Evolutionary conservation across 2,888 invertebrate species (phyloP), one percentile per base, ranked within the genome.

Genomic region (Crematogaster levior): DNA sequence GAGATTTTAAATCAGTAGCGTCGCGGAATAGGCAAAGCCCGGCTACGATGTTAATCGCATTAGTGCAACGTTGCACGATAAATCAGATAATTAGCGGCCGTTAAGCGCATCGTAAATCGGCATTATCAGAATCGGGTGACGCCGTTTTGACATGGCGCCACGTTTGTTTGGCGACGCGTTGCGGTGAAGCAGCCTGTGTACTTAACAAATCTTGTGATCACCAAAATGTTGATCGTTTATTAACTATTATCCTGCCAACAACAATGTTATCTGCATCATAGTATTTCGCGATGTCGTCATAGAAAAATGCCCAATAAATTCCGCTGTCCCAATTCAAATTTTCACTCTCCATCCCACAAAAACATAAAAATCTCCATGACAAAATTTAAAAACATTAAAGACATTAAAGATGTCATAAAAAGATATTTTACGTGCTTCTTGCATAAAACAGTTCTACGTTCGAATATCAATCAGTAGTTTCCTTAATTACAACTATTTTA

Each of bases 31-130:
- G 70, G 70, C 82, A 81, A 85, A 85, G 72, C 72, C 53, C n/a
- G 27, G 58, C 56, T 48, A 73, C 86, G 79, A 80, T 83, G 90
- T 86, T 92, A 92, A 92, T 92, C 91, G 88, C 88, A 92, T 92
- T 91, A 92, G 86, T 89, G 88, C 86, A 86, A 70, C 88, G 89
- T 90, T 88, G 84, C 79, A 63, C 91, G 90, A 93, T 93, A 92
- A 93, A 93, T 92, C 92, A 92, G 90, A 92, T 91, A 93, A 92
- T 93, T 92, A 91, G 90, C 88, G 88, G 90, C 90, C 90, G 87
- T 77, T 88, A 90, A 92, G 91, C 91, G 87, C 89, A 90, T 90
- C 92, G 92, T 92, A 92, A 93, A 93, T 93, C 90, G 88, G 91
- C 90, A 92, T 93, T 91, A 91, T 90, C 89, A 84, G 84, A 86